Percentiles rank a stretch among this genome's conserved stretches.
Conservation (phyloP, 1,140 invertebrate genomes). For the Littorina saxatilis region DNA sequence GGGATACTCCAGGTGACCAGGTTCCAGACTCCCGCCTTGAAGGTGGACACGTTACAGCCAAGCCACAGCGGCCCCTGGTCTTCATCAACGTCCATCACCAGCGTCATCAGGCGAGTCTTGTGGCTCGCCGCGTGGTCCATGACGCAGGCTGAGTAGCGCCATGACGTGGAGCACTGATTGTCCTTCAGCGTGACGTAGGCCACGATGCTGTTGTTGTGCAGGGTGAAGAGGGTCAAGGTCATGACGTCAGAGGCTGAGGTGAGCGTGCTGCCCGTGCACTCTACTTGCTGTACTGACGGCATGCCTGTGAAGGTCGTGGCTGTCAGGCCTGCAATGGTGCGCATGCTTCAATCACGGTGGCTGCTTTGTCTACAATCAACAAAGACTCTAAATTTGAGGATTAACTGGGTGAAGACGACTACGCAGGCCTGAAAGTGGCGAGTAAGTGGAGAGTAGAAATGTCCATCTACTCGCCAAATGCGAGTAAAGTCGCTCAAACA, state of each 20-base stretch:
- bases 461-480: too few relatives aligned
- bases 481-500: too few relatives aligned
- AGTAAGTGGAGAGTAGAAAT: too few relatives aligned
- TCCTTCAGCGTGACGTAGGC: constrained; percentile 27
- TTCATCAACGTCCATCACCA: constrained; percentile 16
- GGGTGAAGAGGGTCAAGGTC: constrained; percentile 10
- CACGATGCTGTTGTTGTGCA: neutral
- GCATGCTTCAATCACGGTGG: too few relatives aligned
- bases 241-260: constrained; percentile 11
- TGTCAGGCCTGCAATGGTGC: constrained; percentile 20
- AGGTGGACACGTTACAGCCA: constrained; percentile 22
- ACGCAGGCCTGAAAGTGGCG: too few relatives aligned
- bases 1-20: neutral
- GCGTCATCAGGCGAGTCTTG: constrained; percentile 3
- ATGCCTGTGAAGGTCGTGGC: neutral
- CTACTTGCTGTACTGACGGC: constrained; percentile 2
- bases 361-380: too few relatives aligned
- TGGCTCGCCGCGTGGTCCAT: constrained; percentile 1
- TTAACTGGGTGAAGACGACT: too few relatives aligned
- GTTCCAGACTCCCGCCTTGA: neutral
- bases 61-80: neutral
- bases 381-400: too few relatives aligned
- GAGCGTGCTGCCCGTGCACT: constrained; percentile 1
- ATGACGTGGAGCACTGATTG: constrained; percentile 13
- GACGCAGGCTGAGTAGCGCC: constrained; percentile 1